Conservation (phyloP, 2,113 vertebrate genomes). For the Myocastor coypus region DNA sequence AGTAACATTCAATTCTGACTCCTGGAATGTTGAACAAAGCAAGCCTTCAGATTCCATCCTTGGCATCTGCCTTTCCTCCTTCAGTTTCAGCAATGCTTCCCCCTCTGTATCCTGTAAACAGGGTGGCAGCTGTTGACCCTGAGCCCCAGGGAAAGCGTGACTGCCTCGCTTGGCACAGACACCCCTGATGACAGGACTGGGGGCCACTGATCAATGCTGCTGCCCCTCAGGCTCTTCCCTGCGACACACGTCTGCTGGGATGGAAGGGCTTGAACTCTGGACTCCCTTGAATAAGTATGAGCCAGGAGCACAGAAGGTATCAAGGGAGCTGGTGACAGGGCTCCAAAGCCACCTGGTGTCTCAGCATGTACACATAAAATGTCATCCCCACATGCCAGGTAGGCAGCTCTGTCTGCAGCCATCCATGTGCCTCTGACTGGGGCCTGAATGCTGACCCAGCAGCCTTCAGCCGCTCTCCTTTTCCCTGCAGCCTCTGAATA, state of each 20-base stretch:
- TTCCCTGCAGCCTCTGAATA: slow-evolving; percentile 92
- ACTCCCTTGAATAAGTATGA: slow-evolving; percentile 43
- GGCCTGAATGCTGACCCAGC: neutral
- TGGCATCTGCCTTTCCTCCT: slow-evolving; percentile 67
- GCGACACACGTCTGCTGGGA: neutral
- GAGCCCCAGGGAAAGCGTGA: slow-evolving; percentile 8
- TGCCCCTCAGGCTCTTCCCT: slow-evolving; percentile 21
- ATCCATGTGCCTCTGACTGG: neutral
- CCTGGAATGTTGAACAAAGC: slow-evolving; percentile 71
- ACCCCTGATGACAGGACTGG: slow-evolving; percentile 22
- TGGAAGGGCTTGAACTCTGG: neutral
- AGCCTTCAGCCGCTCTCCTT: neutral
- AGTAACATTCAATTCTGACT: slow-evolving; percentile 63
- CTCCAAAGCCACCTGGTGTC: neutral
- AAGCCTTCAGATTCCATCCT: slow-evolving; percentile 40
- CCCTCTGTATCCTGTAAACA: slow-evolving; percentile 52
- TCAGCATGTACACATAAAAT: neutral
- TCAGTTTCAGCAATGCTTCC: slow-evolving; percentile 67
- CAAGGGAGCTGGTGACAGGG: neutral
- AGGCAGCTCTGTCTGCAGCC: neutral
- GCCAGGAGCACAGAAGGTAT: neutral
- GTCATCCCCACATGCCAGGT: neutral
- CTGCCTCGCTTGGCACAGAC: slow-evolving; percentile 63
- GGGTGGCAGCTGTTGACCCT: slow-evolving; percentile 64
- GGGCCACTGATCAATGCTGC: slow-evolving; percentile 62